Base-by-base conservation (phyloP, 2,113 vertebrate species). In the Aythya baeri region DNA sequence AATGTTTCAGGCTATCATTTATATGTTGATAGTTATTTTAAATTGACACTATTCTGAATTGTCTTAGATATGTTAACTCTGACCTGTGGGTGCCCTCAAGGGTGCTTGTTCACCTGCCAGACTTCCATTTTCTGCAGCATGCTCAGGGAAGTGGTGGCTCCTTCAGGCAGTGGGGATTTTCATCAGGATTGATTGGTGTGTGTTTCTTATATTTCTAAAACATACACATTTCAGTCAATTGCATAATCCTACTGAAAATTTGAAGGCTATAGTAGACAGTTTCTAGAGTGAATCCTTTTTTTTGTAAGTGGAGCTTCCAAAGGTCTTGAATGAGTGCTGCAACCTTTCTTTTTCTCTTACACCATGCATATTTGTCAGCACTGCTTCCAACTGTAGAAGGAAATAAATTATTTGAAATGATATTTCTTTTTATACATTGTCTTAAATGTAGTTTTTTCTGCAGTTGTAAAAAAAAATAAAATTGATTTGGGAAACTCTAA, bases 11-110 rank as follows among this genome's bases (percentile, higher is more conserved):
- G 43, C 22, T 88, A 13, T 17, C 18, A 3, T 78, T 89, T 49
- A 7, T 9, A 18, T 54, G 36, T 31, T 43, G n/a, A 32, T 32
- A 20, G 50, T 50, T 77, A 7, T 41, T 68, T 58, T 57, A 70
- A 62, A 66, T 25, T 2, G 6, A 9, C 16, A 11, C 2, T 4
- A 0, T 12, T 43, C 21, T 44, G 84, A 52, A 17, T 62, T 8
- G 0, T 26, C 10, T 1, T 32, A 68, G 49, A 21, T 2, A 29
- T 6, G 0, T 17, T 68, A 41, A 27, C 54, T 59, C 52, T 36
- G 44, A 23, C 52, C 34, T 44, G 23, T 7, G 17, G 4, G 1
- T n/a, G 10, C 29, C 54, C 41, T 76, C 0, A 3, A 3, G 17
- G 52, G 46, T 49, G 46, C 46, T 21, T 49, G 46, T 49, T 21